Evolutionary conservation across 2,888 invertebrate species (phyloP), one percentile per base, ranked within the genome.

Genomic region (Pristionchus maxplancki): DNA sequence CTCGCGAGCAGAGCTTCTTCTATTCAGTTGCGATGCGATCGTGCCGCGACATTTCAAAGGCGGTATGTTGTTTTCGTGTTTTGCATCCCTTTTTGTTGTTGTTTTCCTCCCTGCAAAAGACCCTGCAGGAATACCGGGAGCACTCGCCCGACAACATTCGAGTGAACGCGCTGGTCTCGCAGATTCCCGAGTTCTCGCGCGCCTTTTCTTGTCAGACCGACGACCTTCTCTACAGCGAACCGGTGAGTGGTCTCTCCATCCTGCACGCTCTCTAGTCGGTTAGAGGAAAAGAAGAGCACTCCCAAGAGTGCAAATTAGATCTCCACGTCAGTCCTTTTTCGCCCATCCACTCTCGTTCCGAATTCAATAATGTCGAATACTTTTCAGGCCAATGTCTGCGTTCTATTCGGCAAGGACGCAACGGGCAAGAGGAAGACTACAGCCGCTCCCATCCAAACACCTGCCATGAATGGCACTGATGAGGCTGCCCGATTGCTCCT

Each of bases 121-220:
- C 58, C 20, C 6, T 37, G 24, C 37, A 83, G 82, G 28, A 31
- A 50, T 83, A 83, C 82, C 13, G 50, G n/a, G 82, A 83, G 34
- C 82, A 83, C 44, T 83, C 82, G 17, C 82, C 82, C 9, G 82
- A 83, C 53, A 83, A 83, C 53, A 53, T 83, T 53, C 82, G 82
- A 31, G 82, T 83, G 37, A 83, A 83, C n/a, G 82, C 53, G 4
- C 82, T 83, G 2, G 50, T 83, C 34, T 50, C 82, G 20, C 50
- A 83, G 53, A 53, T 83, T 17, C 82, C 82, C 11, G 82, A 83
- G 34, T 83, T 83, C 37, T 28, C 82, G 5, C 34, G 24, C 20
- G 82, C 82, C 5, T 83, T 83, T 24, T 50, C n/a, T 6, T 83
- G 82, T 11, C 53, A 83, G 31, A n/a, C 37, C 53, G 82, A 37